These are phyloP conservation scores for Hypanus sabinus DNA, from an alignment of 2,113 vertebrate genomes.

Conservation along the genomic window DNA sequence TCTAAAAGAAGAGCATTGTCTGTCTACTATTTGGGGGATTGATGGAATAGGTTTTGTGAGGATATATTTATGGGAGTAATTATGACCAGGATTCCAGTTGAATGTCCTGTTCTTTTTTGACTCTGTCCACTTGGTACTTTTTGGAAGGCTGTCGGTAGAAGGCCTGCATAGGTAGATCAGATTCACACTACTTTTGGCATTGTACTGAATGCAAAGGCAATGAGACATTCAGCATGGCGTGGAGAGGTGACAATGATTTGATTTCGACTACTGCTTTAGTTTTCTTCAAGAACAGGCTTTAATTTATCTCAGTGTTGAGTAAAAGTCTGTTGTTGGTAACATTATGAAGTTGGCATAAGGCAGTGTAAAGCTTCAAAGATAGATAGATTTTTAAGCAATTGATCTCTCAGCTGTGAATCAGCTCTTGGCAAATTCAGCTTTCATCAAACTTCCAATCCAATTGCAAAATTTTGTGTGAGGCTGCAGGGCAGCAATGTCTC, in stretches of 20 bases:
- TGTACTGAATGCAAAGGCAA: not conserved
- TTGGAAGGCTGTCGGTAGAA: not conserved
- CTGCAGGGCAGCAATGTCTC: no score
- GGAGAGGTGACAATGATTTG: no score
- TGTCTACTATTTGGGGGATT: no score
- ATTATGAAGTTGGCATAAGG: not conserved
- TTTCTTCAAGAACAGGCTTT: not conserved
- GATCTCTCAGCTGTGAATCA: not conserved
- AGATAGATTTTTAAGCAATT: not conserved
- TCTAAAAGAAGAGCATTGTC: no score
- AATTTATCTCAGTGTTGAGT: not conserved
- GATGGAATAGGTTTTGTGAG: no score
- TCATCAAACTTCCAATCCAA: no score
- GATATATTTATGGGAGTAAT: not conserved
- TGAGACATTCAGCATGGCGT: not conserved
- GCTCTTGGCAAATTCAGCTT: not conserved
- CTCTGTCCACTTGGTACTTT: not conserved
- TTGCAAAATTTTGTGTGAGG: no score
- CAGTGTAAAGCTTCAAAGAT: not conserved
- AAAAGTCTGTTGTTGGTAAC: not conserved
- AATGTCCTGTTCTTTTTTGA: not conserved
- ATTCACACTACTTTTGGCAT: not conserved
- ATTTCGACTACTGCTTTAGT: not conserved
- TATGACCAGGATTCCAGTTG: not conserved
- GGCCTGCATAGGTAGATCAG: not conserved